Percentiles rank a stretch among this genome's conserved stretches.
These are phyloP conservation scores for Falco rusticolus DNA, from an alignment of 2,797 vertebrate genomes.

Conservation along the genomic window DNA sequence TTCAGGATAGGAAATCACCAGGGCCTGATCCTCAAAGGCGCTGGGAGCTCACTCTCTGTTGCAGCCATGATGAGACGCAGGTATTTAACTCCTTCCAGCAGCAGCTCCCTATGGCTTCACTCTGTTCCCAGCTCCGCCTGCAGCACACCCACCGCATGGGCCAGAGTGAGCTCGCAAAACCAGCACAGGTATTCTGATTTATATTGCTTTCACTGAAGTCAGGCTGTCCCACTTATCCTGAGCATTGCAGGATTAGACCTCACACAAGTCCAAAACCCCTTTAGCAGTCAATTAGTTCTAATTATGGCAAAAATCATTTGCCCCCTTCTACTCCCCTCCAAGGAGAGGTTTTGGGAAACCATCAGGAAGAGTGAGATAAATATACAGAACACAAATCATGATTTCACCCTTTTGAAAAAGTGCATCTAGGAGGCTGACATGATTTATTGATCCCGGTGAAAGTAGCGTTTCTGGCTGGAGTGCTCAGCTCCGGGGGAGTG, in stretches of 20 bases:
- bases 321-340: not conserved
- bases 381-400: not conserved
- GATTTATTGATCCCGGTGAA: not conserved
- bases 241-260: not conserved
- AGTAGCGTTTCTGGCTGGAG: not conserved
- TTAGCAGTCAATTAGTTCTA: not conserved
- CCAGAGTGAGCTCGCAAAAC: not conserved
- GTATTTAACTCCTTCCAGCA: not conserved
- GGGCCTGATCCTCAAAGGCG: not conserved
- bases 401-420: slow-evolving; percentile 1
- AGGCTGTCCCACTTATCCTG: not conserved
- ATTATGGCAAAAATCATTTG: slow-evolving; percentile 10
- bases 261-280: not conserved
- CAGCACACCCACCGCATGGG: not conserved
- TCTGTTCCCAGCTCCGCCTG: not conserved
- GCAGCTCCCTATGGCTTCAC: not conserved
- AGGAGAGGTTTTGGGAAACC: not conserved
- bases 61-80: rapidly evolving
- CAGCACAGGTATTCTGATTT: not conserved
- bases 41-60: not conserved
- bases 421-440: not conserved
- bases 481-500: not conserved
- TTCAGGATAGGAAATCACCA: not conserved
- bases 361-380: not conserved
- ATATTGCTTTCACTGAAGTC: not conserved